Evolutionary conservation across 2,888 invertebrate species (phyloP), one percentile per base, ranked within the genome.

Genomic region (Fabriciana adippe): DNA sequence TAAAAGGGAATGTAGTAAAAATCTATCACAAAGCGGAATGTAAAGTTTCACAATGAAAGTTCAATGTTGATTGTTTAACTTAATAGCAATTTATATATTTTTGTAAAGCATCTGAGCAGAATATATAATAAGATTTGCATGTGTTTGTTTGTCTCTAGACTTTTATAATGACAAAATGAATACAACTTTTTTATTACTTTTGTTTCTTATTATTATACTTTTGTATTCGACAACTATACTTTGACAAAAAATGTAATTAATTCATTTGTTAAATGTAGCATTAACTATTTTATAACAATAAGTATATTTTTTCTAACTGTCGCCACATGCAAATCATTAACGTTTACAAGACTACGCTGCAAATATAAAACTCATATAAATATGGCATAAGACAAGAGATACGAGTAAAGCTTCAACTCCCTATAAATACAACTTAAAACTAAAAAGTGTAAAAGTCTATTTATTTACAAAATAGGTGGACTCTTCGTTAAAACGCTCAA

Each of bases 401-500:
- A 70, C 84, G 85, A 86, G 86, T 90, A 90, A 92, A 91, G 90
- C 91, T 89, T 84, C 78, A 85, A 77, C 80, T 81, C 78, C 79
- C 82, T 81, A 83, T 64, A 67, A 60, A 56, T 76, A 73, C 82
- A 82, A 79, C 78, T 80, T 82, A 79, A 78, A 78, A 80, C 79
- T 85, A 85, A 79, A 81, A 85, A 83, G 87, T 90, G 90, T 91
- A 90, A 89, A 91, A 91, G 85, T 86, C 87, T 88, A 87, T 85
- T 82, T 89, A 92, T 90, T 89, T 92, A 92, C 91, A 92, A 89
- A 90, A 90, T 90, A 92, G 92, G 92, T 92, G 92, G 92, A 90
- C 88, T 90, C 86, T 92, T 92, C 91, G 90, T 89, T 87, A 86
- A 84, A 89, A 87, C 85, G 82, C 81, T 84, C 84, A 84, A 83